phyloP scores from a whole-genome alignment of 2,888 invertebrate genomes.

The Carpatolechia fugitivella region DNA sequence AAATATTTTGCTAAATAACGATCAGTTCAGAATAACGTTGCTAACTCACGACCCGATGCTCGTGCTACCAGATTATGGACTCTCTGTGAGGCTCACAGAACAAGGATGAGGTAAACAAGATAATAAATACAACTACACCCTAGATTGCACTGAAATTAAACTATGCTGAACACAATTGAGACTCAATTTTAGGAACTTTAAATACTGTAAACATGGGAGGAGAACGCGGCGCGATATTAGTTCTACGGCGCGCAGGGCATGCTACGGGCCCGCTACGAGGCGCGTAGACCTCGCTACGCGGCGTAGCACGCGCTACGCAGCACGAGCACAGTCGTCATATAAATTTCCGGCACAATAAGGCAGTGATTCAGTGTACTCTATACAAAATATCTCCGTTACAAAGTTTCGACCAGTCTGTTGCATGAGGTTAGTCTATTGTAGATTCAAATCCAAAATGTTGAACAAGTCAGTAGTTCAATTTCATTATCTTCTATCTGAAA shows the following conservation, averaged over 20 bases:
- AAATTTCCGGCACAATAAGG: conserved; percentile 75
- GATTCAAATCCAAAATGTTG: conserved; percentile 78
- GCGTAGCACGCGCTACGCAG: background rate
- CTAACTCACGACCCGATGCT: conserved; percentile 49
- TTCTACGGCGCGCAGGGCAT: too few relatives aligned
- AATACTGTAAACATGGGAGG: background rate
- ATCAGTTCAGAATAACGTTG: conserved; percentile 47
- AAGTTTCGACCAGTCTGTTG: conserved; percentile 76
- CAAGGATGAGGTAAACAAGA: conserved; percentile 14
- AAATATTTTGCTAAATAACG: conserved; percentile 55
- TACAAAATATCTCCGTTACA: conserved; percentile 76
- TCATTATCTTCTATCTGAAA: conserved; percentile 69
- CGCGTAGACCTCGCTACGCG: too few relatives aligned
- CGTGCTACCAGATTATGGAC: conserved; percentile 27
- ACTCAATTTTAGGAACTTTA: conserved; percentile 12
- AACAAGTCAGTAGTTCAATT: conserved; percentile 69
- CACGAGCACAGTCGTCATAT: conserved; percentile 20
- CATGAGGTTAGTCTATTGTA: conserved; percentile 75
- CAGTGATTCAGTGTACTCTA: conserved; percentile 77
- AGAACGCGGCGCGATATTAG: background rate
- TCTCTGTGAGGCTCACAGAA: conserved; percentile 3
- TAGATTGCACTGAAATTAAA: conserved; percentile 3
- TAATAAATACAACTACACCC: conserved; percentile 19
- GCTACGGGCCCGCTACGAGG: too few relatives aligned
- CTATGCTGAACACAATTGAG: conserved; percentile 11